A percentile compares a stretch with the other conserved stretches of the same genome.
Conservation (phyloP, 1,140 invertebrate genomes). For the Eupristina koningsbergeri region DNA sequence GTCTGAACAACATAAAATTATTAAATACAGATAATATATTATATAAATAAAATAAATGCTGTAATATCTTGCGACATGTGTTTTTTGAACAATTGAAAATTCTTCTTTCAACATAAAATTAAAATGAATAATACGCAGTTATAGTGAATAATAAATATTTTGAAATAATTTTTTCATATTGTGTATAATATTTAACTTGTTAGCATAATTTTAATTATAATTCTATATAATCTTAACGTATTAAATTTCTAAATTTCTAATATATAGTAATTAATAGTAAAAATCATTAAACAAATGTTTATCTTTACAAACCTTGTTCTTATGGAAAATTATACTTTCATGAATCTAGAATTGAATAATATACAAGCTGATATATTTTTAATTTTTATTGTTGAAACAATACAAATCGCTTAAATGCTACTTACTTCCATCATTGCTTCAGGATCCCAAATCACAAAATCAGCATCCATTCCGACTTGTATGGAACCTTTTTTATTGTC, state of each 20-base stretch:
- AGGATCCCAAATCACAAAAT: conserved; percentile 82
- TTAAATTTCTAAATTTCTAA: neutral
- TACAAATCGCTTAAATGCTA: neutral
- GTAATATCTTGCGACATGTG: too few species aligned
- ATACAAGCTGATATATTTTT: neutral
- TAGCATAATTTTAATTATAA: neutral
- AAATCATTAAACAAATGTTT: too few species aligned
- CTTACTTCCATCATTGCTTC: conserved; percentile 75
- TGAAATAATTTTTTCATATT: too few species aligned
- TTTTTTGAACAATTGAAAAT: too few species aligned
- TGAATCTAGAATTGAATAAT: conserved; percentile 56
- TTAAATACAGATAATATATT: too few species aligned
- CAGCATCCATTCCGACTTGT: conserved; percentile 78
- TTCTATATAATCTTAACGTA: neutral
- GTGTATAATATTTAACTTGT: too few species aligned
- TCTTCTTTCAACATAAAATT: too few species aligned
- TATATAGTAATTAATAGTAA: too few species aligned
- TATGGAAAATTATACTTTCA: conserved; percentile 73
- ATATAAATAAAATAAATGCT: too few species aligned
- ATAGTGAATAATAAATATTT: too few species aligned
- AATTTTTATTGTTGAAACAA: neutral
- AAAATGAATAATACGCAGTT: too few species aligned
- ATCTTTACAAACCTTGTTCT: conserved; percentile 74
- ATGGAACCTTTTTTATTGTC: conserved; percentile 77
- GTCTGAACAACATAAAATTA: too few species aligned